These are phyloP conservation scores for Cyanoramphus novaezelandiae DNA, from an alignment of 2,113 vertebrate genomes.

Conservation along the genomic window DNA sequence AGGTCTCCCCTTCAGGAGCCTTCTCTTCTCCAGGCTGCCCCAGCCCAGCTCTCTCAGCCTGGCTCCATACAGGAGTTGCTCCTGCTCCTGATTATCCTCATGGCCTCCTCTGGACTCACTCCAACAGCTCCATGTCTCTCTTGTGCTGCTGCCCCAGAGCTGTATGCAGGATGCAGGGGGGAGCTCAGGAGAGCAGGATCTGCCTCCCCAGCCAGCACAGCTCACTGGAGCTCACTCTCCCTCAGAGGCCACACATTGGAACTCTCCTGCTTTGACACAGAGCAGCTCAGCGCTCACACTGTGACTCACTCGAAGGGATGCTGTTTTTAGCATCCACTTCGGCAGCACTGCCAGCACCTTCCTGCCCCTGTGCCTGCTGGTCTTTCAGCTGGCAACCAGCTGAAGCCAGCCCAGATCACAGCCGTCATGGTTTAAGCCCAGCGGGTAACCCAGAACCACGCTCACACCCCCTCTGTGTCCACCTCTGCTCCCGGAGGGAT, in stretches of 20 bases:
- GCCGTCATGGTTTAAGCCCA: not conserved
- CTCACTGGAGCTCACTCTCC: not conserved
- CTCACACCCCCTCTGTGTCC: not conserved
- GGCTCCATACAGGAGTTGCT: not conserved
- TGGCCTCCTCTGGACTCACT: not conserved
- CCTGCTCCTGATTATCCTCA: too few relatives aligned
- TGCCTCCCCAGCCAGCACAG: not conserved
- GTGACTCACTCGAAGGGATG: not conserved
- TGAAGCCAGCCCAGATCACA: not conserved
- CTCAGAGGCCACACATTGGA: not conserved
- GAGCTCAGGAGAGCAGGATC: not conserved
- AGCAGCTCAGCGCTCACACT: not conserved
- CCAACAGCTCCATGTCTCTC: not conserved
- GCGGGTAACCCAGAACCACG: not conserved
- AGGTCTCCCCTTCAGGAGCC: too few relatives aligned
- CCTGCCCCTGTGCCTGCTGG: not conserved
- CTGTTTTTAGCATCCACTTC: not conserved
- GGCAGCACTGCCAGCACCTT: not conserved
- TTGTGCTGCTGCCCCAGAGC: not conserved
- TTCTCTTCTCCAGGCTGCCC: not conserved
- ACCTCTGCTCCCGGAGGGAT: not conserved
- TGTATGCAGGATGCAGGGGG: not conserved
- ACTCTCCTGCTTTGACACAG: not conserved
- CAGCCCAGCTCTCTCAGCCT: not conserved
- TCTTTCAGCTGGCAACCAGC: not conserved